Conservation (phyloP, 2,888 invertebrate species). For the Atherix ibis region DNA sequence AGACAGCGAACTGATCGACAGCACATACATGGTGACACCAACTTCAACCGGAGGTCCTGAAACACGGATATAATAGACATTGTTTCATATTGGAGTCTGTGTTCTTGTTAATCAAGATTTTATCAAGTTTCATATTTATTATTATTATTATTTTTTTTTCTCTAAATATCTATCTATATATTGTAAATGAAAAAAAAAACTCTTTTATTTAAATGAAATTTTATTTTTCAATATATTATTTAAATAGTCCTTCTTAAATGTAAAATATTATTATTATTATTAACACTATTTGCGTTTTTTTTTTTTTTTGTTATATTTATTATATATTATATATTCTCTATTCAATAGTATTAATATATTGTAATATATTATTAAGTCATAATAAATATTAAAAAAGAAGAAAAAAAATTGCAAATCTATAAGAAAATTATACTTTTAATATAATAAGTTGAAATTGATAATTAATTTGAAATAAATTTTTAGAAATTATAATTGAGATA, state of each 20-base stretch:
- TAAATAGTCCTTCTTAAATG: neutral
- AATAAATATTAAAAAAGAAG: too few species aligned
- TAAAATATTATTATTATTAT: neutral
- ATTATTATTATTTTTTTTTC: neutral
- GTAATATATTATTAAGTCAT: too few species aligned
- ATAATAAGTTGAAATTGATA: too few species aligned
- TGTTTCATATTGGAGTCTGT: constrained; percentile 11
- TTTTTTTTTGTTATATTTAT: too few species aligned
- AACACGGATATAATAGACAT: constrained; percentile 33
- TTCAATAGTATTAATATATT: too few species aligned
- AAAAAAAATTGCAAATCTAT: too few species aligned
- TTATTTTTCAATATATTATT: neutral
- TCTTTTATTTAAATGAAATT: neutral
- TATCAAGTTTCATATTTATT: neutral
- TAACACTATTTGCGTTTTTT: neutral
- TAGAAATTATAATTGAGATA: too few species aligned
- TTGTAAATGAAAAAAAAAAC: neutral
- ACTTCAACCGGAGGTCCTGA: constrained; percentile 95
- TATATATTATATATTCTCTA: too few species aligned
- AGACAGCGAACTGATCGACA: constrained; percentile 95
- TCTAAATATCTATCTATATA: neutral
- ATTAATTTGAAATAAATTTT: too few species aligned
- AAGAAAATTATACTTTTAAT: too few species aligned
- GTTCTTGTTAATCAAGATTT: too few species aligned
- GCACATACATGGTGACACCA: constrained; percentile 95